Base-by-base conservation (phyloP, 2,113 vertebrate genomes). In the Rhombomys opimus region DNA sequence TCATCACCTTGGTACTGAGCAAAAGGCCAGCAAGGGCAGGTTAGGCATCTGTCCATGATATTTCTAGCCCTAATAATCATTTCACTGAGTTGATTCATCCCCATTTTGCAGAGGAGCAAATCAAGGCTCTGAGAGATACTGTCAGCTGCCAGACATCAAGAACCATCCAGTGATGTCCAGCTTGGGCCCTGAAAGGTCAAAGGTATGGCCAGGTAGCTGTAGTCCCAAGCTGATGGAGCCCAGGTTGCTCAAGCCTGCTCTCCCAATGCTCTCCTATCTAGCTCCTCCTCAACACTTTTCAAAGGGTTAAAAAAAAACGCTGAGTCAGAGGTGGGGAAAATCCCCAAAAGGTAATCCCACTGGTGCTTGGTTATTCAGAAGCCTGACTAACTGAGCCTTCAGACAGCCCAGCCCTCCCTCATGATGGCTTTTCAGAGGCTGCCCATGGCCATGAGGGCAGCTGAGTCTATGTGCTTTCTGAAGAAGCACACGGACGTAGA, bases 221-320 rank as follows among this genome's bases (percentile, higher is more conserved):
- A 32, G 63, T 46, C 6, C 65, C 89, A 70, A 41, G 76, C 25
- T 1, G 4, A 9, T 0, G 10, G 54, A 15, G 2, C 14, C 12
- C 54, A 14, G 59, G 27, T 13, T 8, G 5, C 23, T 72, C 57
- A 57, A 18, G 10, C 13, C 50, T 2, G 17, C n/a, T 46, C 20
- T 6, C 41, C 8, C 0, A 0, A 0, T 0, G 5, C 2, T 9
- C 7, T 0, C n/a, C 27, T 4, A 54, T 0, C 32, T 0, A 1
- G 2, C 5, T n/a, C 65, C 0, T 17, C 6, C 10, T 89, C 17
- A 35, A 54, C 70, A 63, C 93, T 12, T 46, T 38, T 72, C 68
- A 90, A 75, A 18, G 11, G 11, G 18, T 12, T 59, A 46, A 57
- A 23, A 41, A 23, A 41, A 84, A 41, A 8, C n/a, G 10, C 11